Percentiles rank a stretch among this genome's conserved stretches.
Evolutionary conservation across 2,797 vertebrate species (phyloP).

Genomic region (Poecilia gillii): DNA sequence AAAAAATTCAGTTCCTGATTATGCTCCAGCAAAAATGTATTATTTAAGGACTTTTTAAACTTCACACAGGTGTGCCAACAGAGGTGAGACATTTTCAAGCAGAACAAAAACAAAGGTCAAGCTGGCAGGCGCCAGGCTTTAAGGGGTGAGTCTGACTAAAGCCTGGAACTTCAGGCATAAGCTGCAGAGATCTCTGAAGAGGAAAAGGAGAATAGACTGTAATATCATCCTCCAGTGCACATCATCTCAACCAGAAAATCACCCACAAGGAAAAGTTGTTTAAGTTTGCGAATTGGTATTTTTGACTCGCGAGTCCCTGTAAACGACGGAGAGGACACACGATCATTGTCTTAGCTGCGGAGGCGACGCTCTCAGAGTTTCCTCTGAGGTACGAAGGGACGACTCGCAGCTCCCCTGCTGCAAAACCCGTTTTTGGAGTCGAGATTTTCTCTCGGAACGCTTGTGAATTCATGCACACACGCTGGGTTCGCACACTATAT

Average conservation of each 20-base stretch:
- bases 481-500: constrained; percentile 34
- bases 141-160: constrained; percentile 9
- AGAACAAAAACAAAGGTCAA: not conserved
- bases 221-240: constrained; percentile 15
- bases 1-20: not conserved
- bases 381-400: constrained; percentile 20
- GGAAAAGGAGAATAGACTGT: constrained; percentile 15
- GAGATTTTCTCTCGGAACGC: constrained; percentile 31
- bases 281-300: constrained; percentile 42
- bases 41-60: not conserved
- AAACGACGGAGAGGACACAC: constrained; percentile 19
- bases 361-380: constrained; percentile 15
- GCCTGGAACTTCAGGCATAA: constrained; percentile 22
- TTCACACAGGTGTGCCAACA: not conserved
- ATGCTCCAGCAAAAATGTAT: not conserved
- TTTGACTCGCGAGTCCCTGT: constrained; percentile 48
- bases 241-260: constrained; percentile 29
- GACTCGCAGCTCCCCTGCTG: constrained; percentile 15
- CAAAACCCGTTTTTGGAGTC: constrained; percentile 45
- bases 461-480: constrained; percentile 21
- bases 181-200: constrained; percentile 28
- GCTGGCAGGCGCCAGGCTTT: not conserved
- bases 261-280: constrained; percentile 27
- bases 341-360: constrained; percentile 33
- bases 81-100: not conserved